Evolutionary conservation across 2,113 vertebrate genomes (phyloP).

Genomic region (Sapajus apella): DNA sequence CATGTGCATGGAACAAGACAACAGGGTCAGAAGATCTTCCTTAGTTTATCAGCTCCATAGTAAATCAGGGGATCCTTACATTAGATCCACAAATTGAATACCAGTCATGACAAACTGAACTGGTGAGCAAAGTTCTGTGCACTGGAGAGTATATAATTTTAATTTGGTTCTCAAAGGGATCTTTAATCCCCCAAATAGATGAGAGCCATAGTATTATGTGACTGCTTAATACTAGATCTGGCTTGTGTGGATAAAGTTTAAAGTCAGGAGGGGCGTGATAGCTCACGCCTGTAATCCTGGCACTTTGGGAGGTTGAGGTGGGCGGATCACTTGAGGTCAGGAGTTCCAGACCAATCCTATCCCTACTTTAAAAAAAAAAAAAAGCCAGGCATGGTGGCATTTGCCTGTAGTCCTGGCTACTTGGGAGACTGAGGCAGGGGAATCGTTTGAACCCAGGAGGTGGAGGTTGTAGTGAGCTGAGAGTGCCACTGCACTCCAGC

Average conservation of each 20-base stretch:
- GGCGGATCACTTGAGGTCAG: background rate
- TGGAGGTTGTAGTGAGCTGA: background rate
- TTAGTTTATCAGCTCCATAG: background rate
- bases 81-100: background rate
- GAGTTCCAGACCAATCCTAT: background rate
- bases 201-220: background rate
- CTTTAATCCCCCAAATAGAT: background rate
- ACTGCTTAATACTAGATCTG: background rate
- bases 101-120: background rate
- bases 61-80: background rate
- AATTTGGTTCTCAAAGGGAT: background rate
- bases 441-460: background rate
- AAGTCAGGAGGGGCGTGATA: background rate
- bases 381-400: background rate
- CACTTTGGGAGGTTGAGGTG: background rate
- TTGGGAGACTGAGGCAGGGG: background rate
- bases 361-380: background rate
- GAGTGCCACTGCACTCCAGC: background rate
- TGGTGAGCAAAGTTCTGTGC: background rate
- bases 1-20: background rate
- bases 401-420: background rate
- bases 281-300: background rate
- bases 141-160: background rate
- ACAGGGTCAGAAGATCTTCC: background rate
- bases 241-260: too few species aligned